Conservation (phyloP, 2,797 vertebrate species). For the Eidolon dupreanum region DNA sequence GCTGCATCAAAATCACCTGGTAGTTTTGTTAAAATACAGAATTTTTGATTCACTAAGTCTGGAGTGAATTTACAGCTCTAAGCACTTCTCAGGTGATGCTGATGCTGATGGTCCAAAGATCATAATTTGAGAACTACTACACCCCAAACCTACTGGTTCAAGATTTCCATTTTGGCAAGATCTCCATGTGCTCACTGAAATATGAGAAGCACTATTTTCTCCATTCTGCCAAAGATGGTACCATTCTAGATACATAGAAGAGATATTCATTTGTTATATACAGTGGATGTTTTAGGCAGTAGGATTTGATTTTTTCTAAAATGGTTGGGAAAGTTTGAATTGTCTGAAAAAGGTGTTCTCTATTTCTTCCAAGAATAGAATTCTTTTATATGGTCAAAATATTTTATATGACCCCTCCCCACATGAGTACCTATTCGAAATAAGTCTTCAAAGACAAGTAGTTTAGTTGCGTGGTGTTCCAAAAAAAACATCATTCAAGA, state of each 20-base stretch:
- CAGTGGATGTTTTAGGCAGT: not conserved
- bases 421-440: not conserved
- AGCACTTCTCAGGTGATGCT: no score
- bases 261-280: not conserved
- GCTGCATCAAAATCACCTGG: not conserved
- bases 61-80: not conserved
- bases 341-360: not conserved
- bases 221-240: not conserved
- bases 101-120: not conserved
- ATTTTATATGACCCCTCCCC: not conserved
- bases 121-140: not conserved
- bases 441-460: no score
- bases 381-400: not conserved
- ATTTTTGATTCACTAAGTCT: not conserved
- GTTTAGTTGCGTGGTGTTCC: no score
- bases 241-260: not conserved
- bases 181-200: not conserved
- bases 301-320: not conserved
- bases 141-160: not conserved
- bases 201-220: not conserved
- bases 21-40: not conserved
- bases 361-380: conserved; percentile 12
- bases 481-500: no score
- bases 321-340: not conserved
- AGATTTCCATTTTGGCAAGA: not conserved